Base-by-base conservation (phyloP, 2,888 invertebrate genomes). In the Isoperla grammatica region DNA sequence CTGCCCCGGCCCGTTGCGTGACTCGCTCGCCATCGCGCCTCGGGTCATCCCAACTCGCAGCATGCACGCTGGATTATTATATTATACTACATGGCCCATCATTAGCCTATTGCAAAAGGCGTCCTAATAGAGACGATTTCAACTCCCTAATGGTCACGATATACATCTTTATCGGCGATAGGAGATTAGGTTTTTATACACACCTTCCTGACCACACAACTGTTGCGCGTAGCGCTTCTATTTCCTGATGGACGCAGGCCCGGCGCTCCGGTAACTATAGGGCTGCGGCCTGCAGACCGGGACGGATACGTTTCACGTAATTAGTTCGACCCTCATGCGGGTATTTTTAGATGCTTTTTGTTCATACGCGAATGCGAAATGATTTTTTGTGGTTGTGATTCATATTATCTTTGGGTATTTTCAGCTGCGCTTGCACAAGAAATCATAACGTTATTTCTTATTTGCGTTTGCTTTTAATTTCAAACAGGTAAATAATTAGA, bases 21-120 rank as follows among this genome's bases (percentile, higher is more conserved):
- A 73, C 73, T 72, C 69, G 69, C 72, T 69, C 71, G 68, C 69
- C 71, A 70, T 69, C 69, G 73, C 72, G 72, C 70, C 70, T 55
- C 11, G n/a, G 69, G 70, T 72, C 71, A 70, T 71, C 29, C 29
- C 29, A 29, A 29, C 29, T 29, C 29, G 29, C 29, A 29, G 29
- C 29, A 29, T 29, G 29, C 29, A 29, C 29, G 29, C 29, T 8
- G 8, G 29, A 29, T 19, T 45, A 45, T 45, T 19, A 45, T 45
- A 45, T 45, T 45, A 37, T 23, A 69, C 71, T 70, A 71, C 72
- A 70, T 72, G 73, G 72, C 71, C 74, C 73, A 72, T 75, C 74
- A 76, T 75, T 76, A 75, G 75, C 71, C 73, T 71, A 73, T 74
- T 75, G 74, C 75, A 72, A 75, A 75, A 75, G 75, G 75, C 75